These are phyloP conservation scores for Halictus rubicundus DNA, from an alignment of 1,140 invertebrate genomes.

Conservation along the genomic window DNA sequence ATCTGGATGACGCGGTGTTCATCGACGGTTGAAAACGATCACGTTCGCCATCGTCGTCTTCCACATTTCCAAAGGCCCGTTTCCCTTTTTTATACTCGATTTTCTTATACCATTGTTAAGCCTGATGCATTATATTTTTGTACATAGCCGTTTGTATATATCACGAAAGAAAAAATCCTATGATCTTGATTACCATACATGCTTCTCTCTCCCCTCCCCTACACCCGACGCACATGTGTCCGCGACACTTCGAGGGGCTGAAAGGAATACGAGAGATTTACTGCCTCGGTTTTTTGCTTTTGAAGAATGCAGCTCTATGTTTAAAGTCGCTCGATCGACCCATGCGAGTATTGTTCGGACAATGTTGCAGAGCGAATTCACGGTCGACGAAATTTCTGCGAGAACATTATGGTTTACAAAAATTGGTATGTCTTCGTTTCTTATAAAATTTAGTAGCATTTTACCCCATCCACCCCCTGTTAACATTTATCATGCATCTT, in stretches of 20 bases:
- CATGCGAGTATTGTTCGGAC: too few relatives aligned
- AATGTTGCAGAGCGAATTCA: too few relatives aligned
- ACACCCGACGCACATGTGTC: not conserved
- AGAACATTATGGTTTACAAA: too few relatives aligned
- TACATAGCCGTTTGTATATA: constrained; percentile 67
- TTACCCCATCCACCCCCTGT: too few relatives aligned
- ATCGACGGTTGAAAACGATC: constrained; percentile 66
- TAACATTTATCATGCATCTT: too few relatives aligned
- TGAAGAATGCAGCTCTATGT: too few relatives aligned
- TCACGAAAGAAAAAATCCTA: constrained; percentile 38
- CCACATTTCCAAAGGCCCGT: constrained; percentile 53
- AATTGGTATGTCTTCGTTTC: too few relatives aligned
- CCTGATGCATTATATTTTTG: constrained; percentile 64
- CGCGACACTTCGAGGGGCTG: not conserved
- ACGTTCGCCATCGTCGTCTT: too few relatives aligned
- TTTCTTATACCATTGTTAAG: constrained; percentile 39
- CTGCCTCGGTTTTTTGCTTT: not conserved
- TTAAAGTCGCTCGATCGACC: too few relatives aligned
- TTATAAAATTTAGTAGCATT: too few relatives aligned
- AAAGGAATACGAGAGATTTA: not conserved
- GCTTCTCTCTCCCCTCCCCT: too few relatives aligned
- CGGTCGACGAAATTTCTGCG: too few relatives aligned
- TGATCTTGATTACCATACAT: constrained; percentile 21
- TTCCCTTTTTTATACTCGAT: constrained; percentile 50
- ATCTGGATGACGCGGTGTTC: constrained; percentile 75